These are phyloP conservation scores for Anhinga rufa DNA, from an alignment of 2,113 vertebrate species.

Conservation along the genomic window DNA sequence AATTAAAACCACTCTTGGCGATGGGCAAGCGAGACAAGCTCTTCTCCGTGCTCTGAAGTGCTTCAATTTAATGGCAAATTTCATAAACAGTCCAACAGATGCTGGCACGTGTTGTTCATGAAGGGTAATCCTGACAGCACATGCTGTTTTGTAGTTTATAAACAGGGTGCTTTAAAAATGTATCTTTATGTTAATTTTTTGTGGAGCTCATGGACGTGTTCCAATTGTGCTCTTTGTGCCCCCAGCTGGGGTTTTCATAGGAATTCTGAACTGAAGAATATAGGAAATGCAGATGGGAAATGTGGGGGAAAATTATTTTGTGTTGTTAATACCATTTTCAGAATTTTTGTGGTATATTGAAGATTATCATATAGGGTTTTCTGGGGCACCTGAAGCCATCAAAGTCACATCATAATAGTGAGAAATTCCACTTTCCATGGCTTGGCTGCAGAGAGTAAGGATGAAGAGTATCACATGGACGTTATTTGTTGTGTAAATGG, in stretches of 20 bases:
- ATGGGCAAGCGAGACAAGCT: not conserved
- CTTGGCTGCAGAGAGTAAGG: not conserved
- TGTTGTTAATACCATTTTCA: not conserved
- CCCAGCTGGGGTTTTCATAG: not conserved
- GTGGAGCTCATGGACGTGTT: not conserved
- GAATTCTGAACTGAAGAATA: not conserved
- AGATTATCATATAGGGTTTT: accelerated
- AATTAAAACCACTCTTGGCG: not conserved
- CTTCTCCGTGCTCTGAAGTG: not conserved
- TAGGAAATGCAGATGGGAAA: not conserved
- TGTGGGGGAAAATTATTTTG: not conserved
- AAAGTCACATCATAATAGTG: not conserved
- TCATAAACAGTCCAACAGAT: not conserved
- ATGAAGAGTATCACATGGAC: not conserved
- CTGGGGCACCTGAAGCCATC: not conserved
- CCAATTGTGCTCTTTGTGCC: not conserved
- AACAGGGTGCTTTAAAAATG: not conserved
- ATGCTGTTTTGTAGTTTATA: not conserved
- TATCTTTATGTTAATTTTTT: not conserved
- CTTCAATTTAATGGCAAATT: not conserved
- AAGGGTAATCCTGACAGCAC: not conserved
- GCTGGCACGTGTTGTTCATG: not conserved
- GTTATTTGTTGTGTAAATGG: not conserved
- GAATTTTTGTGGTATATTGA: not conserved
- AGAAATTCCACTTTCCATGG: not conserved